Evolutionary conservation across 1,140 invertebrate species (phyloP), one percentile per base, ranked within the genome.

Genomic region (Nasonia giraulti): DNA sequence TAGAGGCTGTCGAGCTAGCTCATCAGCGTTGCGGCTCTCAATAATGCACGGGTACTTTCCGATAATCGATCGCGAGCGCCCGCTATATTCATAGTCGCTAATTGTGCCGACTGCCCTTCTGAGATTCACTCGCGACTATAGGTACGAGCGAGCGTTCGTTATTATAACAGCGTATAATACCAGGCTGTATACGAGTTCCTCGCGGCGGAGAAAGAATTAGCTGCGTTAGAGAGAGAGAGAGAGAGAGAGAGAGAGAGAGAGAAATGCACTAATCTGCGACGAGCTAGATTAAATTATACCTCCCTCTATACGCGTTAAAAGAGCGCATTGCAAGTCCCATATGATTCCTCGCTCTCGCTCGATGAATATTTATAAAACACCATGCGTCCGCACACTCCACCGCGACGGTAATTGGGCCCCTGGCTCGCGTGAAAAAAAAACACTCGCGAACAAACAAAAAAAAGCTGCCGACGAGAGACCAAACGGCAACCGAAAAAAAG

Each of bases 401-500:
- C 40, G 40, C 40, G 40, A 7, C 40, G 8, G 69, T 73, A 73
- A 73, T 73, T 73, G 69, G 69, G 69, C 23, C 69, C 69, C 27
- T 33, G 27, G 2, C 33, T 5, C 33, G 33, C 33, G 20, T 23
- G 69, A 31, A 33, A 33, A 33, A 23, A 73, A 12, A 27, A 27
- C 23, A 0, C 23, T 0, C 23, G 0, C 7, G 12, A 77, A 4
- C 23, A 14, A 50, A 33, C 2, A 33, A 47, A 50, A 47, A 47
- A 27, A 47, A 47, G 12, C 27, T 12, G 6, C 4, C 4, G 6
- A 6, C 27, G 37, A 7, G 37, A 44, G 11, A n/a, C 4, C 33
- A 40, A 33, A 33, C 20, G 37, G 33, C n/a, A 74, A 74, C 23
- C 33, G 33, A 79, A 79, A 79, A 66, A 50, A 79, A 79, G 12